A percentile compares a stretch with the other conserved stretches of the same genome.
Conservation (phyloP, 2,888 invertebrate genomes). For the Lobophora halterata region DNA sequence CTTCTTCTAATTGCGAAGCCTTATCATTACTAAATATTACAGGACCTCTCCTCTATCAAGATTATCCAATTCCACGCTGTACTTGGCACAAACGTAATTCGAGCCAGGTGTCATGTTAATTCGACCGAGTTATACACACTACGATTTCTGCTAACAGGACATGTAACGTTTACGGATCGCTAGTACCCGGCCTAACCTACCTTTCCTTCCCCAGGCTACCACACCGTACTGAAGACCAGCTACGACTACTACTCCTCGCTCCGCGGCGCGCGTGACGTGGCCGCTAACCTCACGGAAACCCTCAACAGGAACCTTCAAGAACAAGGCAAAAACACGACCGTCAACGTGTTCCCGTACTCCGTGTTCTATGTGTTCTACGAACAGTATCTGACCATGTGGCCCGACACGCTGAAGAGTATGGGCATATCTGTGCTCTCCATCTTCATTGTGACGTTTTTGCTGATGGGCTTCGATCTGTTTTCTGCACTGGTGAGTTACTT, state of each 20-base stretch:
- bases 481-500: conserved; percentile 83
- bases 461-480: conserved; percentile 96
- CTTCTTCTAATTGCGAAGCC: too few species aligned
- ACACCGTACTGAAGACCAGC: conserved; percentile 94
- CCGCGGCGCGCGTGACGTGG: conserved; percentile 89
- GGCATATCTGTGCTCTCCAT: conserved; percentile 95
- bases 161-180: too few species aligned
- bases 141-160: too few species aligned
- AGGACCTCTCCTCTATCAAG: too few species aligned
- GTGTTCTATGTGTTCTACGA: conserved; percentile 99
- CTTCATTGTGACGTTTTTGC: conserved; percentile 93
- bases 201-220: conserved; percentile 80
- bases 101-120: too few species aligned
- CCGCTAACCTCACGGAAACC: conserved; percentile 90
- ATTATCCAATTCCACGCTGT: too few species aligned
- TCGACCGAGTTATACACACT: too few species aligned
- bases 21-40: too few species aligned
- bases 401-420: conserved; percentile 92
- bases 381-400: conserved; percentile 98
- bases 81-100: too few species aligned
- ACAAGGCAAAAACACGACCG: conserved; percentile 61
- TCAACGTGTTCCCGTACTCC: conserved; percentile 93
- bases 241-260: conserved; percentile 94
- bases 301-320: conserved; percentile 82
- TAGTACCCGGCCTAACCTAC: too few species aligned